Evolutionary conservation across 2,797 vertebrate genomes (phyloP).

Genomic region (Euphonia xanthogaster): DNA sequence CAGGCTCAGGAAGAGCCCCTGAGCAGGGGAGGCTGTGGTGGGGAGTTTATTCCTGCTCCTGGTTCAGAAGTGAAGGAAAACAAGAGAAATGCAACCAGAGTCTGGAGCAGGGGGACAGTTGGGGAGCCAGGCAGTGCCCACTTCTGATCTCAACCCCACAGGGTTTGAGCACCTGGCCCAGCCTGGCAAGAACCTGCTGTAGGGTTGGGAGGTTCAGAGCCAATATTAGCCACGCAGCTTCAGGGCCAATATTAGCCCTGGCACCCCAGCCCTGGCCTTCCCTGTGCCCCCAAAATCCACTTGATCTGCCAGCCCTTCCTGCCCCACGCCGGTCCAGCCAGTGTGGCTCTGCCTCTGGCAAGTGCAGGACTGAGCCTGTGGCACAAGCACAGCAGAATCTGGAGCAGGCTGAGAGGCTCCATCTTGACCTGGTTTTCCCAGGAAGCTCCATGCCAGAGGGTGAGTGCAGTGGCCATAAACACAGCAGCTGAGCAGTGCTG

Average conservation of each 20-base stretch:
- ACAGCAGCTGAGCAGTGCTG: fast-evolving
- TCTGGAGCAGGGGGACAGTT: fast-evolving
- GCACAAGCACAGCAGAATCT: background rate
- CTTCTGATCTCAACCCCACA: fast-evolving
- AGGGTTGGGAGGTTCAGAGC: background rate
- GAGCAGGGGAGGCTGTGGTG: background rate
- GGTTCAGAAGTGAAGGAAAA: background rate
- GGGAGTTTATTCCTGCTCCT: background rate
- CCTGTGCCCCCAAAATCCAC: background rate
- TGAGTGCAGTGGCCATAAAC: background rate
- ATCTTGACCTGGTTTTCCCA: background rate
- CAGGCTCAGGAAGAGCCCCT: fast-evolving
- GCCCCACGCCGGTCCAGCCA: fast-evolving
- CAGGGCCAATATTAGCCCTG: background rate
- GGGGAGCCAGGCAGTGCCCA: background rate
- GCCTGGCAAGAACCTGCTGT: background rate
- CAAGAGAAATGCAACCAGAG: background rate
- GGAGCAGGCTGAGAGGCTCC: background rate
- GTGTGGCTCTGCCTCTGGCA: background rate
- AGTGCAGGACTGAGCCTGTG: background rate
- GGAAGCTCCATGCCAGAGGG: background rate
- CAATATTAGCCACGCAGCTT: fast-evolving
- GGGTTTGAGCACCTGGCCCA: background rate
- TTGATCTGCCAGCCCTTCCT: background rate
- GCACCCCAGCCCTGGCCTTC: background rate